phyloP scores from a whole-genome alignment of 1,140 invertebrate genomes.

The Zaprionus capensis region DNA sequence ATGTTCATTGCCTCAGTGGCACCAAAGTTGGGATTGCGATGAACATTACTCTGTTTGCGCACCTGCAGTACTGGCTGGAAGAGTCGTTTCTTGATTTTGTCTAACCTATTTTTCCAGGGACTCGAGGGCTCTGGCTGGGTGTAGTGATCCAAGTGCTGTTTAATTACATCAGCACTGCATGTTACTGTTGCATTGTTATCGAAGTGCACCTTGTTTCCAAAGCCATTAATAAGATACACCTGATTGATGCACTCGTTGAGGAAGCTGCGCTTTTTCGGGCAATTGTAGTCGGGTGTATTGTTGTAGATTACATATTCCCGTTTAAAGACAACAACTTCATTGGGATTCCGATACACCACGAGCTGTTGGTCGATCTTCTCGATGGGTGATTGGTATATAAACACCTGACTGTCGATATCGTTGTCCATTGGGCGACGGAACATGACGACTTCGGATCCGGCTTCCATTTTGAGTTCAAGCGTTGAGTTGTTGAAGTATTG shows the following conservation, averaged over 20 bases:
- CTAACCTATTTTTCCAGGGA: constrained; percentile 19
- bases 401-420: constrained; percentile 38
- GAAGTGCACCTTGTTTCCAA: constrained; percentile 51
- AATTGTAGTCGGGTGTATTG: constrained; percentile 61
- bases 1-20: constrained; percentile 49
- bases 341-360: constrained; percentile 52
- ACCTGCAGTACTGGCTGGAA: constrained; percentile 43
- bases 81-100: constrained; percentile 67
- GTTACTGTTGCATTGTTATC: constrained; percentile 14
- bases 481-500: too few relatives aligned
- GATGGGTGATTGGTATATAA: constrained; percentile 62
- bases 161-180: constrained; percentile 34
- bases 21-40: constrained; percentile 22
- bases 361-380: constrained; percentile 57
- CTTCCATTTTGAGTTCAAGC: background rate
- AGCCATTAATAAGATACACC: constrained; percentile 61
- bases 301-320: constrained; percentile 63
- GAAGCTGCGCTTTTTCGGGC: constrained; percentile 57
- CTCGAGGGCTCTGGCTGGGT: constrained; percentile 42
- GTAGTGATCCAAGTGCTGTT: constrained; percentile 61
- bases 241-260: constrained; percentile 73
- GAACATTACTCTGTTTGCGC: constrained; percentile 29
- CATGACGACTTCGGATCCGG: constrained; percentile 57
- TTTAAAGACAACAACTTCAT: constrained; percentile 65
- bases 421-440: constrained; percentile 43